Percentiles rank a stretch among this genome's conserved stretches.
Evolutionary conservation across 2,888 invertebrate genomes (phyloP).

Genomic region (Plagiodera versicolora): DNA sequence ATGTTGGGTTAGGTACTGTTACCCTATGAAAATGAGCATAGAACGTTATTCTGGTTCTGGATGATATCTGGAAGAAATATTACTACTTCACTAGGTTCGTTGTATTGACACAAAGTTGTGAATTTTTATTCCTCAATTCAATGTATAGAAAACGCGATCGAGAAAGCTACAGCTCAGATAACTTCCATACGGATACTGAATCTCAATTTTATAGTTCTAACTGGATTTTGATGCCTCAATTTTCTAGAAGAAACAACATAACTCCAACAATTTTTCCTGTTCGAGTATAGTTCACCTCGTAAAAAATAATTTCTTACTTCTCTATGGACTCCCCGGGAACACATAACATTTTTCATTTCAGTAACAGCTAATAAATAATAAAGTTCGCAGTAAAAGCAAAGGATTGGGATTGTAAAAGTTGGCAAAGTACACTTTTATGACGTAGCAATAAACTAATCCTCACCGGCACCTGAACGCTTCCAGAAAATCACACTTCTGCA

Average conservation of each 20-base stretch:
- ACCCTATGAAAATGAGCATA: no score
- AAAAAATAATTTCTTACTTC: conserved; percentile 17
- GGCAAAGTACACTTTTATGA: conserved; percentile 43
- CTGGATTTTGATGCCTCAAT: no score
- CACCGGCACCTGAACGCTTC: conserved; percentile 41
- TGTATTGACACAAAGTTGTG: no score
- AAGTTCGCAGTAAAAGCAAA: conserved; percentile 35
- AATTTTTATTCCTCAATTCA: no score
- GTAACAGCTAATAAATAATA: conserved; percentile 35
- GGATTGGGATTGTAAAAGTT: conserved; percentile 36
- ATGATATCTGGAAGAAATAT: no score
- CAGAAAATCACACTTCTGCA: conserved; percentile 47
- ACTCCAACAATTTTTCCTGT: not conserved
- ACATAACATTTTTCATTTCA: conserved; percentile 27
- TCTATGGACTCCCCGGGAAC: conserved; percentile 12
- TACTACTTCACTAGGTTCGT: no score
- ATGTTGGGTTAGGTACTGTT: no score
- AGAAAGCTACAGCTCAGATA: no score
- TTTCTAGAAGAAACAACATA: not conserved
- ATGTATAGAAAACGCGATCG: no score
- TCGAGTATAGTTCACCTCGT: not conserved
- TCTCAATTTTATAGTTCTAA: no score
- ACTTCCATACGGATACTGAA: no score
- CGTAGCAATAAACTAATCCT: conserved; percentile 42
- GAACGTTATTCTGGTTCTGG: no score